Conservation (phyloP, 2,797 vertebrate genomes). For the Diglossa cyanea region DNA sequence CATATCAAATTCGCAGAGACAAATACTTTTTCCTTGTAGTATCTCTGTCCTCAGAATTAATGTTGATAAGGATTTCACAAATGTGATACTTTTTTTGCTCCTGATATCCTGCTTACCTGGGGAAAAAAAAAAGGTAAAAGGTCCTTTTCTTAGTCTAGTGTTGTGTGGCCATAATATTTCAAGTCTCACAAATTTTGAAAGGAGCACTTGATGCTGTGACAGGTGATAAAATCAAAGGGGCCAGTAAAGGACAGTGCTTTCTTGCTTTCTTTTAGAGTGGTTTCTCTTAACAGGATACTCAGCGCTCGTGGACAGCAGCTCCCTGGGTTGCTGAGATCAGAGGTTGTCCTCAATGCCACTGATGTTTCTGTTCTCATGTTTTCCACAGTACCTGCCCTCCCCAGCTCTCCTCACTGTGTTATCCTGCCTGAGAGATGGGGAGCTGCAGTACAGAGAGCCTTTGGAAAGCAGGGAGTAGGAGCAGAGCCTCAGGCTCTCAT, state of each 20-base stretch:
- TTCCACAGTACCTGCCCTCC: neutral
- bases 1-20: neutral
- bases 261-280: neutral
- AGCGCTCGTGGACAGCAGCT: neutral
- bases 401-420: neutral
- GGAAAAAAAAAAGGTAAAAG: neutral
- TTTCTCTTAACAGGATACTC: neutral
- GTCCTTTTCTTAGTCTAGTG: neutral
- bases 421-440: neutral
- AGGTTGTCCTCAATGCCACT: neutral
- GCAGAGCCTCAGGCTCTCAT: neutral
- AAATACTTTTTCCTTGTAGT: neutral
- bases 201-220: slow-evolving; percentile 45
- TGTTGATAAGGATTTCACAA: neutral
- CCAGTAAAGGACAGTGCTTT: neutral
- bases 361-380: neutral
- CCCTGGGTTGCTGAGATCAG: slow-evolving; percentile 24
- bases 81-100: neutral
- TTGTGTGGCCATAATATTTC: neutral
- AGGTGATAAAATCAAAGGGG: slow-evolving; percentile 52
- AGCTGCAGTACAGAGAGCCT: neutral
- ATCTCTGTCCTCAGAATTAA: neutral
- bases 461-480: neutral
- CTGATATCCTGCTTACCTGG: neutral
- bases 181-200: slow-evolving; percentile 51